These are phyloP conservation scores for Crypturellus undulatus DNA, from an alignment of 2,113 vertebrate genomes.

Conservation along the genomic window DNA sequence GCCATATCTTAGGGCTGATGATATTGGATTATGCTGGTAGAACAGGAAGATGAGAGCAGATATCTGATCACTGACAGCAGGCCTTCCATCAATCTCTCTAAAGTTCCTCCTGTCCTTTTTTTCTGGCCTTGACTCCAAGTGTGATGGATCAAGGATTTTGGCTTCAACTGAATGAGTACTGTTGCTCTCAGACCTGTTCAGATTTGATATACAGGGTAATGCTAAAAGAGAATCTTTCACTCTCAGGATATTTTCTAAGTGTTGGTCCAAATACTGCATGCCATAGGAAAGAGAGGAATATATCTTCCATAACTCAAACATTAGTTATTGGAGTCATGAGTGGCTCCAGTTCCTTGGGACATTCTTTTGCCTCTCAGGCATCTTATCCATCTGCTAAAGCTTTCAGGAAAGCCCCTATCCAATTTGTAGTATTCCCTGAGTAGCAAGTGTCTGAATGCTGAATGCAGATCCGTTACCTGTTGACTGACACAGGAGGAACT, in stretches of 20 bases:
- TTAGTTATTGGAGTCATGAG: background rate
- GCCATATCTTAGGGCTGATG: background rate
- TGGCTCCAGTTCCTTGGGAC: background rate
- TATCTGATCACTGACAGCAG: slow-evolving; percentile 12
- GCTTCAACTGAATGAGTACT: background rate
- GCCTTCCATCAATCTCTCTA: slow-evolving; percentile 16
- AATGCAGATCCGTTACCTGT: background rate
- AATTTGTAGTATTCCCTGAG: background rate
- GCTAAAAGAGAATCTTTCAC: background rate
- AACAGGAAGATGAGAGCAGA: background rate
- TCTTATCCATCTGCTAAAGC: background rate
- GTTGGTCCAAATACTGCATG: background rate
- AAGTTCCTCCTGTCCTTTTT: background rate
- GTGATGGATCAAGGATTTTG: background rate
- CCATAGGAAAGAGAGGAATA: background rate
- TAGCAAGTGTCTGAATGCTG: background rate
- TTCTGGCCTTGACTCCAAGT: background rate
- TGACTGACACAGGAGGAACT: background rate
- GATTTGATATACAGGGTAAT: background rate
- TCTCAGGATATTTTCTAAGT: background rate
- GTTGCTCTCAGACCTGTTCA: background rate
- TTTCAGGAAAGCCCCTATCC: background rate
- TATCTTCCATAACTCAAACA: background rate
- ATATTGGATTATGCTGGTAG: background rate
- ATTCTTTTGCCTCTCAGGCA: background rate